Evolutionary conservation across 64 coral and sea anemone species (phyloP), one percentile per base, ranked within the genome.

Genomic region (Catalaphyllia jardinei): DNA sequence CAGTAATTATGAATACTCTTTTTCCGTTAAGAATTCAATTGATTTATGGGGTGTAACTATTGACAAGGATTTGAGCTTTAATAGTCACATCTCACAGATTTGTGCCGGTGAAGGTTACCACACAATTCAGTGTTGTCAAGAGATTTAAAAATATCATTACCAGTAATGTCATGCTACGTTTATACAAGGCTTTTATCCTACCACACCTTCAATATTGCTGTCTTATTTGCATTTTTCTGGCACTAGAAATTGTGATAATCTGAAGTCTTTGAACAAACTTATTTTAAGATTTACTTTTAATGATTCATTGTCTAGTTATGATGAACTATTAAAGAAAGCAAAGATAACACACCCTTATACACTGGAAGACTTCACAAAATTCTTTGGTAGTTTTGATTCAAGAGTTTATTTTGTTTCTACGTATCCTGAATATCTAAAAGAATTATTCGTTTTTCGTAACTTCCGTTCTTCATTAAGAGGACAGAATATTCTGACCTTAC

Each of bases 61-160:
- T 71, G 83, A 86, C 13, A 85, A 86, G 20, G 24, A 71, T 67
- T 62, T 86, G 38, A 86, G 64, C 27, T 86, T 86, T 31, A 49
- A 72, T 19, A 10, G 67, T 65, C 38, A 86, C 65, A 39, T 86
- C 24, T 72, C 83, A 50, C 17, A 86, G 12, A 86, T 86, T 1
- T 86, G 63, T 39, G 33, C n/a, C n/a, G n/a, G n/a, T 42, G 60
- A 86, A 86, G 64, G 24, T 86, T 39, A 86, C 71, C 64, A 86
- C 51, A 31, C 83, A 86, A 27, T 72, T 86, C 20, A 86, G 71
- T 38, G 67, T 80, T 54, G 8, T 80, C 20, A 57, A n/a, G 51
- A 80, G 78, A 82, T 82, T 60, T 31, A 1, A 52, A 60, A 82
- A 22, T 19, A 8, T 82, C n/a, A n/a, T n/a, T n/a, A n/a, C n/a